Base-by-base conservation (phyloP, 2,797 vertebrate genomes). In the Clarias platycephalus region DNA sequence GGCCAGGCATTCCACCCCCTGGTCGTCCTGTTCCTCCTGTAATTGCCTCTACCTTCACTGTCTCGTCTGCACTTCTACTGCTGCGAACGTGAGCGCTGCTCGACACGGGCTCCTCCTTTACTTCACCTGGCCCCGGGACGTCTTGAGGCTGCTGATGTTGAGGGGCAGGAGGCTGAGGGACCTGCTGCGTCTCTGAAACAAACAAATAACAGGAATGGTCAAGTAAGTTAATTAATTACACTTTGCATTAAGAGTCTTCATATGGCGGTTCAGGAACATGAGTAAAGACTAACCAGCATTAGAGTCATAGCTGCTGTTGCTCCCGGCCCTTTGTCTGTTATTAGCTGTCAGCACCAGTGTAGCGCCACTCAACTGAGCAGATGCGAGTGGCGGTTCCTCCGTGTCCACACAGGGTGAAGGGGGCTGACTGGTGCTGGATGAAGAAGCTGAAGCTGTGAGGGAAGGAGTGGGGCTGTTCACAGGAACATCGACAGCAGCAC, bases 251-350 rank as follows among this genome's bases (percentile, higher is more conserved):
- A 53, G 10, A 80, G 34, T 37, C 24, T 7, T 83, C 2, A 34
- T 34, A 34, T 18, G n/a, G 49, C 40, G 12, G 5, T 31, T 26
- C 15, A n/a, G 6, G 16, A 83, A 74, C 16, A 63, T 12, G 5
- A 64, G 10, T 28, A 6, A 22, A 76, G 66, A 90, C 89, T 89
- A 72, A 96, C 96, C 96, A 87, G 94, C 91, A 86, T 90, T 92
- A 37, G 95, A 95, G 90, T 97, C 96, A 2, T 96, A 95, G 92
- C 96, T 96, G 93, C 96, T 95, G 91, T 95, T 96, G 93, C 95
- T 95, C 91, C 92, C 94, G 24, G 95, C 94, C 86, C 95, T 89
- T 91, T 95, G 95, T 68, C 92, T 90, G n/a, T 94, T 93, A 64
- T 82, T 71, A 37, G 90, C 89, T 84, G 67, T 86, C 53, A 87